These are phyloP conservation scores for Spilogale gracilis DNA, from an alignment of 2,113 vertebrate species.

Conservation along the genomic window DNA sequence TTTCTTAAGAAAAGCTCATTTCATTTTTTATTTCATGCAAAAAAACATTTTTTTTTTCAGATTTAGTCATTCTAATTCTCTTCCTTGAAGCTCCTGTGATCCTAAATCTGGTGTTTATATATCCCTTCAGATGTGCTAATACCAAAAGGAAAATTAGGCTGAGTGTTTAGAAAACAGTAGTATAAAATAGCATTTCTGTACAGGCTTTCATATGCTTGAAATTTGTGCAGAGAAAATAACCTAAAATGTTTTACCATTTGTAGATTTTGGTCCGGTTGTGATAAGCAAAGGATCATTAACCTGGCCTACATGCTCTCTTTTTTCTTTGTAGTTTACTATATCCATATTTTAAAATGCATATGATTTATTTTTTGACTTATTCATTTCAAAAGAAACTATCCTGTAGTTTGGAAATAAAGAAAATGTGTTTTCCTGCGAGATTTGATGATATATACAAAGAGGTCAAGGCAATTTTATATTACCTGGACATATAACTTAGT, in stretches of 20 bases:
- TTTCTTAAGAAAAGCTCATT: neutral
- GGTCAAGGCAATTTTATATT: constrained; percentile 58
- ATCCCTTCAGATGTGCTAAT: constrained; percentile 11
- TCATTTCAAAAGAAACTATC: constrained; percentile 65
- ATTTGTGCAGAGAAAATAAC: constrained; percentile 17
- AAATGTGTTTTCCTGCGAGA: constrained; percentile 52
- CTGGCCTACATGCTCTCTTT: neutral
- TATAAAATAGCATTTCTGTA: constrained; percentile 30
- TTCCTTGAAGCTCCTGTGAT: neutral
- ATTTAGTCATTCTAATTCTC: neutral
- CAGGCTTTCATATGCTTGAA: constrained; percentile 44
- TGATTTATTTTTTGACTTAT: constrained; percentile 59
- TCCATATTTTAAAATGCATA: constrained; percentile 57
- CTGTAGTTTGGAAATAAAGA: constrained; percentile 52
- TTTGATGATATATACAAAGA: constrained; percentile 63
- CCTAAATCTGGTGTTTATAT: neutral
- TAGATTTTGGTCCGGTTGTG: constrained; percentile 33
- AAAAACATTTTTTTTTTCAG: neutral
- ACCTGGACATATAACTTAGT: constrained; percentile 27
- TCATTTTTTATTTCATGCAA: neutral
- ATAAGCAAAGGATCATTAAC: constrained; percentile 47
- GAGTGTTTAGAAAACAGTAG: constrained; percentile 43
- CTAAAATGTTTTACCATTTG: constrained; percentile 46
- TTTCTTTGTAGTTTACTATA: neutral
- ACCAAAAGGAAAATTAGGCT: constrained; percentile 38